Base-by-base conservation (phyloP, 2,888 invertebrate species). In the Erynnis tages region DNA sequence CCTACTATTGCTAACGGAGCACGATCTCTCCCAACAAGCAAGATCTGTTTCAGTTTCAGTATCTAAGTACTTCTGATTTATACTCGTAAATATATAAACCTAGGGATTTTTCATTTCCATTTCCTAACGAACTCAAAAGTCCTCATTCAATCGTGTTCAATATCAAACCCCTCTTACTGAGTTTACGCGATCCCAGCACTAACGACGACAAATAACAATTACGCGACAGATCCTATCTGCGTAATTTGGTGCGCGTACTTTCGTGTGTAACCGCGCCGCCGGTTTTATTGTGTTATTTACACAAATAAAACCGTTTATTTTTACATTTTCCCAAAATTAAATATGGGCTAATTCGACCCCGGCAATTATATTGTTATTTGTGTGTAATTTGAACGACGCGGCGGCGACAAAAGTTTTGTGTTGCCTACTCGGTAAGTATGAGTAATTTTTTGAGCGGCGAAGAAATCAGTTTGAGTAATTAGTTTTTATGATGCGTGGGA, bases 291-390 rank as follows among this genome's bases (percentile, higher is more conserved):
- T 88, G 87, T 86, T 88, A 88, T 88, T 89, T 88, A 88, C 88
- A 88, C 89, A 88, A 89, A 89, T 89, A 87, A 89, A 89, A 88
- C 85, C 88, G 87, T 88, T 88, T 89, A 89, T 89, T 87, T 88
- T 80, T 77, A 88, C 86, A 88, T 89, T 89, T 88, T 88, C 88
- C 87, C 85, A 87, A 89, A 86, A 88, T 88, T 89, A 88, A 88
- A 87, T 88, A 89, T 81, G 83, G 80, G 70, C 85, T 77, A 88
- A 86, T 88, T 87, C 79, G 65, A 66, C 66, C 60, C 71, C 73
- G 74, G 76, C 78, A 74, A 82, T 86, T 79, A 79, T 77, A 71
- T 76, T 65, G 82, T 83, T 82, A 74, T 23, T 25, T 46, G 34
- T 27, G 27, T 61, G 69, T 81, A 79, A 80, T 79, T 79, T 74